These are phyloP conservation scores for Protonibea diacanthus DNA, from an alignment of 2,797 vertebrate genomes.

Conservation along the genomic window DNA sequence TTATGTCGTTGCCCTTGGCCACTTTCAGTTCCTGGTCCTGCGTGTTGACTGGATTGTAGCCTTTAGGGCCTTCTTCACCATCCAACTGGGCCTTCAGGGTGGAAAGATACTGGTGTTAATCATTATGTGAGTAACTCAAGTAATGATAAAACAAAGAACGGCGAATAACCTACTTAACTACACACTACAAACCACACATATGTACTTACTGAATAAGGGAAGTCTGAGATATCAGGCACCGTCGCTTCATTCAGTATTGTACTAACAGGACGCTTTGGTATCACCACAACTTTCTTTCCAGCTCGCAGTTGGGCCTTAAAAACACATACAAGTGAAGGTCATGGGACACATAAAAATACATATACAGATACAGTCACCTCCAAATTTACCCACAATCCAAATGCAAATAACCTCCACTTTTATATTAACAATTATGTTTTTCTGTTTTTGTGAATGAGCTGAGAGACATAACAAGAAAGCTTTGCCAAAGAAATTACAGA, in stretches of 20 bases:
- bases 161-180: background rate
- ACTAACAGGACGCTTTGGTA: conserved; percentile 54
- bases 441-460: conserved; percentile 2
- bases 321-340: conserved; percentile 6
- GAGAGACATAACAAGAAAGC: background rate
- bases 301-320: conserved; percentile 81
- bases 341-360: background rate
- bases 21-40: conserved; percentile 68
- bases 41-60: conserved; percentile 69
- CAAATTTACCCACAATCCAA: background rate
- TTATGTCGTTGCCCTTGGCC: conserved; percentile 16
- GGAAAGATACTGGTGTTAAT: conserved; percentile 30
- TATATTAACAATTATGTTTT: background rate
- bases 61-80: conserved; percentile 44
- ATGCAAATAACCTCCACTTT: background rate
- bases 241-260: conserved; percentile 60
- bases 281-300: conserved; percentile 61
- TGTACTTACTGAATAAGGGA: conserved; percentile 57
- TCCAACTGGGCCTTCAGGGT: conserved; percentile 54
- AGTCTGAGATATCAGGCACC: conserved; percentile 57
- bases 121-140: background rate
- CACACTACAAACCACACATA: background rate
- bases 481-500: background rate
- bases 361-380: background rate
- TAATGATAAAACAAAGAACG: background rate